Base-by-base conservation (phyloP, 2,113 vertebrate genomes). In the Hippocampus barbouri region DNA sequence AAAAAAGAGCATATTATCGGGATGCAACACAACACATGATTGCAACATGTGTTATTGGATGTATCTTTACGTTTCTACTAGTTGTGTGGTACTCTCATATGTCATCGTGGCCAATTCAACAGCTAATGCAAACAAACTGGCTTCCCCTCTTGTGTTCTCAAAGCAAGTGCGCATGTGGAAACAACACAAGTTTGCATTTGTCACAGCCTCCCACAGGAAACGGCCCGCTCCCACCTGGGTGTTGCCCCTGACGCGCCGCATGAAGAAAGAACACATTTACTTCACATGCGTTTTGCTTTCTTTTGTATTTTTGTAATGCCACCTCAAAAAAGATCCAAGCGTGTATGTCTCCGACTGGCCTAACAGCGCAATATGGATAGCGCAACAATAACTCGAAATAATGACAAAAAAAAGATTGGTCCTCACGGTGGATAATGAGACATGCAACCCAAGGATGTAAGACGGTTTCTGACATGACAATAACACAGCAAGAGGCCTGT, bases 101-200 rank as follows among this genome's bases (percentile, higher is more conserved):
- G 68, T 62, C 21, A 14, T 83, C 68, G 72, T 59, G 34, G n/a
- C 23, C 68, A 53, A 81, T 70, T 68, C 60, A 64, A 47, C 59
- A 21, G 79, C 84, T 76, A 83, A 86, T 40, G 41, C 68, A 86
- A 87, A 82, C 73, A 87, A 68, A 75, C 30, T 38, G 1, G 73
- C 69, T 76, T 81, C 66, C 73, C 68, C 71, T 83, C 51, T 53
- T 73, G 72, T 80, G 61, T 68, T 74, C 54, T 74, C 60, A 69
- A 47, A 71, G 63, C 21, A 18, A 67, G 70, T 81, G 40, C 51
- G 56, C 38, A 57, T 30, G 45, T 73, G 71, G 62, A 78, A 72
- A 73, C 5, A 47, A 70, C 25, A 68, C 21, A 53, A 34, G 38
- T 41, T 64, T 66, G 38, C 27, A 34, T 61, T 43, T 77, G 74